Base-by-base conservation (phyloP, 2,113 vertebrate genomes). In the Aleadryas rufinucha region DNA sequence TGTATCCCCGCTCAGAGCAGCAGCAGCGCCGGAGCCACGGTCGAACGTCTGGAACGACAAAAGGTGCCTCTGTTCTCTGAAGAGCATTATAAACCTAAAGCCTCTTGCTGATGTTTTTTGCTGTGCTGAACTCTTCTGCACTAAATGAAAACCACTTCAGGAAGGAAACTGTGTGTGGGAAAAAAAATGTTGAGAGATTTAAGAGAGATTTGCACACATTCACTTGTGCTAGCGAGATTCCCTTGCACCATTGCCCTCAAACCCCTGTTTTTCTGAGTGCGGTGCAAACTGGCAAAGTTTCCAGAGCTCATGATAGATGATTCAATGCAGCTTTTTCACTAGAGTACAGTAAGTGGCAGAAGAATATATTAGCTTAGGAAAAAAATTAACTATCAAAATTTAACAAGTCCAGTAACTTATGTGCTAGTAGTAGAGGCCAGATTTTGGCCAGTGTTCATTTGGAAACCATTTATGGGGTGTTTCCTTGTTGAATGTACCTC, bases 31-130 rank as follows among this genome's bases (percentile, higher is more conserved):
- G 0, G 44, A 78, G 76, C 90, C 0, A 9, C 81, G 66, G 50
- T 64, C 7, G 1, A 64, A 17, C 0, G 4, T 23, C 74, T 81
- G 18, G 28, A 81, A 9, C 69, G 82, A 78, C 86, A 90, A 91
- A 93, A 91, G 69, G 42, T 93, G 80, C 84, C 93, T 88, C 57
- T 93, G 77, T 64, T 84, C 84, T 88, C 84, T 87, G 89, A 71
- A 94, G n/a, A 75, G 59, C 61, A 21, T 81, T 56, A 28, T 44
- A 91, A 76, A 93, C 94, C 70, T 39, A 88, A 85, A 16, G 41
- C 26, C 76, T 74, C 61, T 88, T 5, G 2, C 41, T 80, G 84
- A 56, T 71, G 57, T 53, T 26, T 84, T 96, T 92, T 80, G 22
- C 74, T 59, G 19, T 37, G 50, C 75, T 80, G 41, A 60, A 47